phyloP scores from a whole-genome alignment of 1,140 invertebrate species.

The Drosophila miranda region DNA sequence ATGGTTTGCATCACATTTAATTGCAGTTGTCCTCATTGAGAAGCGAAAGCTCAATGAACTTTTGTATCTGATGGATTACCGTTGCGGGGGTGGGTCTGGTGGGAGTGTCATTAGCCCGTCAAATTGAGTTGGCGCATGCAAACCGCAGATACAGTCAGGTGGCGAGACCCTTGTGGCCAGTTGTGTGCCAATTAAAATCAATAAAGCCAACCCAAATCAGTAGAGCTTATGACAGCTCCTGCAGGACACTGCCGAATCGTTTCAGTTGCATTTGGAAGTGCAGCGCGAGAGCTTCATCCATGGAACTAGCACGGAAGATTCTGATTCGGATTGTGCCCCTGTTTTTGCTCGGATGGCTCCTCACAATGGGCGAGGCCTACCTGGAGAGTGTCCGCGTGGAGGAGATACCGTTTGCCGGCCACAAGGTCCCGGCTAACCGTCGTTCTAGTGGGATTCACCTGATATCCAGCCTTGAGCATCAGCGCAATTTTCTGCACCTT shows the following conservation, averaged over 20 bases:
- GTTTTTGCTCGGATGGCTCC: slow-evolving; percentile 49
- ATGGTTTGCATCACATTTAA: too few relatives aligned
- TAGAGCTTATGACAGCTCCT: slow-evolving; percentile 26
- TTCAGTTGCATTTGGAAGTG: slow-evolving; percentile 41
- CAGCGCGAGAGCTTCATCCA: slow-evolving; percentile 11
- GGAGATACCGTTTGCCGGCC: slow-evolving; percentile 60
- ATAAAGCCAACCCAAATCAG: slow-evolving; percentile 31
- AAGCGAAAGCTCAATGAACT: slow-evolving; percentile 36
- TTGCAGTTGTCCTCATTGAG: background rate
- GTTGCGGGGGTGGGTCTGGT: background rate
- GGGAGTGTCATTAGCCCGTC: background rate
- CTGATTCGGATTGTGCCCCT: slow-evolving; percentile 45
- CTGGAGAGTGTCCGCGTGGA: slow-evolving; percentile 67
- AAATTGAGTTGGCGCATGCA: slow-evolving; percentile 52
- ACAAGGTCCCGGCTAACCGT: background rate
- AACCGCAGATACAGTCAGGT: background rate
- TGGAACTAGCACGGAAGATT: slow-evolving; percentile 60
- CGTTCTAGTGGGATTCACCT: slow-evolving; percentile 65
- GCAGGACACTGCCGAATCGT: slow-evolving; percentile 12
- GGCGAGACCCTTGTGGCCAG: slow-evolving; percentile 6
- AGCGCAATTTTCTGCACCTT: slow-evolving; percentile 68
- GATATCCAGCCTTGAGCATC: slow-evolving; percentile 65
- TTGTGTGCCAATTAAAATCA: slow-evolving; percentile 67
- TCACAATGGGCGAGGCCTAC: slow-evolving; percentile 54
- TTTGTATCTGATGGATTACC: slow-evolving; percentile 6